These are phyloP conservation scores for Micromesistius poutassou DNA, from an alignment of 2,797 vertebrate genomes.

Conservation along the genomic window DNA sequence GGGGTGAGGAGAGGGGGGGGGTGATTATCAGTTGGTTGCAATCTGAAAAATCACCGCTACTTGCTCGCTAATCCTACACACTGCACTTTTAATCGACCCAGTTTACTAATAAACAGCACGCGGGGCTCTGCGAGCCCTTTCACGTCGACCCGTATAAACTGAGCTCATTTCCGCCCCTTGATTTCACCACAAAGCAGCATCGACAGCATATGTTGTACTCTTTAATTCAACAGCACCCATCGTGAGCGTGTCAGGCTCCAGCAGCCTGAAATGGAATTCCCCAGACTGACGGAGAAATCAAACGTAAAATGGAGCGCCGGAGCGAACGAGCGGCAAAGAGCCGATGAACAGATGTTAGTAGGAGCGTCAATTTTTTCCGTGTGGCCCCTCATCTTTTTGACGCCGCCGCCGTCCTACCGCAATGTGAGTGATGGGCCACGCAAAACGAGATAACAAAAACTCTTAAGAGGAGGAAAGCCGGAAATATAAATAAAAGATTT, in stretches of 20 bases:
- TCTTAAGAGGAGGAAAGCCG: constrained; percentile 23
- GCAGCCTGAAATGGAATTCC: constrained; percentile 61
- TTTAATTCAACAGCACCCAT: constrained; percentile 66
- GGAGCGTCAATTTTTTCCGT: constrained; percentile 63
- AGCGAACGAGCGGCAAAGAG: constrained; percentile 42
- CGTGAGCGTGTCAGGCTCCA: constrained; percentile 60
- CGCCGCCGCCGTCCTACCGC: constrained; percentile 56
- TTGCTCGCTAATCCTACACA: not conserved
- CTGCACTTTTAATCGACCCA: constrained; percentile 14
- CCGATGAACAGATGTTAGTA: constrained; percentile 70
- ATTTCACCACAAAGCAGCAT: constrained; percentile 48
- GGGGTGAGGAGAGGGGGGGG: too few species aligned
- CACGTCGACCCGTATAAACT: constrained; percentile 19
- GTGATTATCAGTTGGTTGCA: too few species aligned
- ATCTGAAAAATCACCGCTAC: too few species aligned
- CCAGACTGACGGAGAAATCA: constrained; percentile 67
- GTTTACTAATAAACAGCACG: constrained; percentile 46
- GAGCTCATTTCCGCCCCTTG: constrained; percentile 45
- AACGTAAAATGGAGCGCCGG: constrained; percentile 66
- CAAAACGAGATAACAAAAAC: constrained; percentile 26
- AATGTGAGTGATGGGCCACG: constrained; percentile 56
- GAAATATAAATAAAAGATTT: constrained; percentile 23
- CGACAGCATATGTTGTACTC: constrained; percentile 60
- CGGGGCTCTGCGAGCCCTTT: not conserved
- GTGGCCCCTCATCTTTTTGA: constrained; percentile 60